Percentiles rank a stretch among this genome's conserved stretches.
Evolutionary conservation across 92 coral and sea anemone species (phyloP).

Genomic region (Porites divaricata): DNA sequence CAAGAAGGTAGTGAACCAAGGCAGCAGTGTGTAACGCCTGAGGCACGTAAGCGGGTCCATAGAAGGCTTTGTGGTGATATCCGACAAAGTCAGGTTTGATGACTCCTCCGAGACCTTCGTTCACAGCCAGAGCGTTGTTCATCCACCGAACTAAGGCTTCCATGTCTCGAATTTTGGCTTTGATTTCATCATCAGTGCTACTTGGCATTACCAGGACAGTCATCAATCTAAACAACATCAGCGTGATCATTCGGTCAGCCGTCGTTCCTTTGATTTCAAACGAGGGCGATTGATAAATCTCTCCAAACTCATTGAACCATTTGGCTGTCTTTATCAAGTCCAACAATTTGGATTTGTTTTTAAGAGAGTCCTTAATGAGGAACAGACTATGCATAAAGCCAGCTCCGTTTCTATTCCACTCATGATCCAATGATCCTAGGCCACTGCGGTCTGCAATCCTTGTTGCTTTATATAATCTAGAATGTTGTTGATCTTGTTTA

Average conservation of each 20-base stretch:
- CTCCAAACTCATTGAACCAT: constrained; percentile 82
- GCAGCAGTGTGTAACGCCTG: constrained; percentile 70
- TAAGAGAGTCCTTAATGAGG: constrained; percentile 42
- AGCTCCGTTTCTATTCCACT: constrained; percentile 66
- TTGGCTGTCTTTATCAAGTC: constrained; percentile 61
- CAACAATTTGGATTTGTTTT: constrained; percentile 10
- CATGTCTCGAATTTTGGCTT: constrained; percentile 71
- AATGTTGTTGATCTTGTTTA: constrained; percentile 45
- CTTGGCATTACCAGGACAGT: constrained; percentile 69
- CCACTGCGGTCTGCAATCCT: constrained; percentile 84
- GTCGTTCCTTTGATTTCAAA: constrained; percentile 70
- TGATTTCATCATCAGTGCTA: constrained; percentile 13
- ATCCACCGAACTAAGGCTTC: constrained; percentile 63
- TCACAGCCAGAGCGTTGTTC: constrained; percentile 64
- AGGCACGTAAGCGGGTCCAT: constrained; percentile 62
- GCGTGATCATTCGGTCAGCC: constrained; percentile 79
- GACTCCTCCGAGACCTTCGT: constrained; percentile 75
- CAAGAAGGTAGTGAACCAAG: constrained; percentile 60
- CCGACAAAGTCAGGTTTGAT: constrained; percentile 83
- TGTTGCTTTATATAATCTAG: constrained; percentile 60
- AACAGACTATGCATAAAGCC: constrained; percentile 81
- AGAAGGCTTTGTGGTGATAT: constrained; percentile 68
- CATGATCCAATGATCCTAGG: constrained; percentile 76
- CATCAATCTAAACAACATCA: constrained; percentile 68
- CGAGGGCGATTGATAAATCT: constrained; percentile 63